Percentiles rank a stretch among this genome's conserved stretches.
Evolutionary conservation across 2,888 invertebrate species (phyloP).

Genomic region (Epirrita christyi): DNA sequence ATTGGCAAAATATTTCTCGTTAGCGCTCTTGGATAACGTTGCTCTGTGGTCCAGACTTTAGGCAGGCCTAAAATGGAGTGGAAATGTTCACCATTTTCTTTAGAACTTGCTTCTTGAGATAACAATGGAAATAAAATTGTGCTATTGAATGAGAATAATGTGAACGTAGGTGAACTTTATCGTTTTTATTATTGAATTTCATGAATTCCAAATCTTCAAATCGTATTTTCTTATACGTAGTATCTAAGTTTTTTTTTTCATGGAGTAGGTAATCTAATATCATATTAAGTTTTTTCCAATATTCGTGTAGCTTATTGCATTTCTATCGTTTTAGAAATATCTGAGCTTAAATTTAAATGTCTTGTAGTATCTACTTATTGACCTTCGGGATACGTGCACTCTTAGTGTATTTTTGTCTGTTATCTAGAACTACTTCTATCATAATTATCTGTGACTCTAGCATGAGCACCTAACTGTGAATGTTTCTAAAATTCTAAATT

Average conservation of each 20-base stretch:
- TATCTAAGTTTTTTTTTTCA: neutral
- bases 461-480: no score
- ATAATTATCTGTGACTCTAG: no score
- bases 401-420: no score
- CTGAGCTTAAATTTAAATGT: no score
- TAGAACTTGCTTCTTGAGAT: constrained; percentile 9
- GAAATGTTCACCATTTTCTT: constrained; percentile 14
- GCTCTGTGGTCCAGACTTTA: constrained; percentile 7
- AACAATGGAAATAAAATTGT: constrained; percentile 22
- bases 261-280: neutral
- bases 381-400: no score
- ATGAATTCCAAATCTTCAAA: constrained; percentile 9
- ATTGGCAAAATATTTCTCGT: no score
- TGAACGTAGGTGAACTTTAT: constrained; percentile 15
- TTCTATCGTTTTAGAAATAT: no score
- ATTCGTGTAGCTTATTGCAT: neutral
- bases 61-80: constrained; percentile 1
- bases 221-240: neutral
- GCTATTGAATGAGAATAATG: constrained; percentile 15
- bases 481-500: no score
- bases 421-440: no score
- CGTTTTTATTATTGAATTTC: constrained; percentile 15
- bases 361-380: no score
- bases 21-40: neutral
- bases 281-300: neutral